These are phyloP conservation scores for Pocillopora grandis DNA, from an alignment of 92 coral and sea anemone genomes.

Conservation along the genomic window DNA sequence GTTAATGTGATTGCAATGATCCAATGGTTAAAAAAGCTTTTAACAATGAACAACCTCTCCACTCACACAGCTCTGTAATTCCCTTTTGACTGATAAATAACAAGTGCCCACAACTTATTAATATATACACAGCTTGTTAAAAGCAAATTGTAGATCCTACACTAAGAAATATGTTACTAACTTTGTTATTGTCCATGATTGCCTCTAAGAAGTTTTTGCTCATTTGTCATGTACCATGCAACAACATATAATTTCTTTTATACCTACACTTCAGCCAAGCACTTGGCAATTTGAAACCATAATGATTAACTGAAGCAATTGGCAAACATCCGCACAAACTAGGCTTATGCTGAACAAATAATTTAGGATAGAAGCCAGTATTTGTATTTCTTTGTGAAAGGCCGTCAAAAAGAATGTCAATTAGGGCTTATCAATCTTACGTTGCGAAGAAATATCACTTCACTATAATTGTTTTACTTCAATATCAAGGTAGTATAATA, in stretches of 20 bases:
- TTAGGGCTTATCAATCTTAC: neutral
- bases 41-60: neutral
- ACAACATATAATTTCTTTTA: neutral
- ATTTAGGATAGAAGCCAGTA: neutral
- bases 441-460: neutral
- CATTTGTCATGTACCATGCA: neutral
- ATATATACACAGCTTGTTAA: neutral
- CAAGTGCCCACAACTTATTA: neutral
- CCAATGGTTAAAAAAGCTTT: neutral
- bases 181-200: neutral
- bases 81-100: neutral
- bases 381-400: neutral
- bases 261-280: neutral
- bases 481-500: neutral
- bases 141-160: neutral
- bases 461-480: neutral
- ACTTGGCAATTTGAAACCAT: neutral
- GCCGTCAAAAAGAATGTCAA: neutral
- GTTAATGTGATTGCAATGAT: too few relatives aligned
- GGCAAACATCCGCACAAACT: neutral
- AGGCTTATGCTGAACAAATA: neutral
- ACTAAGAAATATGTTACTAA: neutral
- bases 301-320: neutral
- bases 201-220: neutral
- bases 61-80: neutral